Conservation (phyloP, 2,113 vertebrate genomes). For the Elgaria multicarinata region DNA sequence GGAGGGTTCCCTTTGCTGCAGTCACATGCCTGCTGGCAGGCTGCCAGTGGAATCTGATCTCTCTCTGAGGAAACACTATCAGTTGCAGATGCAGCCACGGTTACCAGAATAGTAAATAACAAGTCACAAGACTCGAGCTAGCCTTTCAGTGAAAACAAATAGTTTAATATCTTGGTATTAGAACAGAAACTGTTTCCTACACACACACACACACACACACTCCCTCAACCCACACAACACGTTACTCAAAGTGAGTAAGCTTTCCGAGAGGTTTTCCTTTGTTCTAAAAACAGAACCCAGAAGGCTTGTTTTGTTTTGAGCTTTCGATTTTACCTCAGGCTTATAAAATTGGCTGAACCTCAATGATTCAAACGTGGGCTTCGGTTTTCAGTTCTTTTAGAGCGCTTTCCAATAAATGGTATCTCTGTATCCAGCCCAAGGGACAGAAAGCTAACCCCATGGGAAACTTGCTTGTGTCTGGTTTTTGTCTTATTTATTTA, state of each 20-base stretch:
- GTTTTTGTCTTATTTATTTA: too few relatives aligned
- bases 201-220: neutral
- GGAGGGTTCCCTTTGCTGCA: slow-evolving; percentile 77
- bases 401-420: neutral
- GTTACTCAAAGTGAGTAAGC: slow-evolving; percentile 2
- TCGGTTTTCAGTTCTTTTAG: slow-evolving; percentile 6
- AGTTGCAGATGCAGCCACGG: slow-evolving; percentile 79
- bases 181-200: slow-evolving; percentile 47
- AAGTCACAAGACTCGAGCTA: slow-evolving; percentile 75
- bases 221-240: neutral
- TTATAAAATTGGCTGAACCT: slow-evolving; percentile 30
- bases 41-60: slow-evolving; percentile 77
- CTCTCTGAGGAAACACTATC: slow-evolving; percentile 81
- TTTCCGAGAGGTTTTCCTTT: slow-evolving; percentile 42
- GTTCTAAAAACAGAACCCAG: slow-evolving; percentile 21
- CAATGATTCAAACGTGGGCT: neutral
- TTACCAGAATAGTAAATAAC: slow-evolving; percentile 93
- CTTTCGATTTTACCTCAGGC: slow-evolving; percentile 12
- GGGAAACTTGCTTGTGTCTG: neutral
- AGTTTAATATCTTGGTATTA: slow-evolving; percentile 75
- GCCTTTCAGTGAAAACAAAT: slow-evolving; percentile 80
- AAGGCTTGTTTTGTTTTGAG: neutral
- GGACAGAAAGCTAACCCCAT: neutral
- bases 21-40: slow-evolving; percentile 83
- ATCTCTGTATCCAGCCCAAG: slow-evolving; percentile 5